These are phyloP conservation scores for Baryphthengus martii DNA, from an alignment of 2,113 vertebrate genomes.

Conservation along the genomic window DNA sequence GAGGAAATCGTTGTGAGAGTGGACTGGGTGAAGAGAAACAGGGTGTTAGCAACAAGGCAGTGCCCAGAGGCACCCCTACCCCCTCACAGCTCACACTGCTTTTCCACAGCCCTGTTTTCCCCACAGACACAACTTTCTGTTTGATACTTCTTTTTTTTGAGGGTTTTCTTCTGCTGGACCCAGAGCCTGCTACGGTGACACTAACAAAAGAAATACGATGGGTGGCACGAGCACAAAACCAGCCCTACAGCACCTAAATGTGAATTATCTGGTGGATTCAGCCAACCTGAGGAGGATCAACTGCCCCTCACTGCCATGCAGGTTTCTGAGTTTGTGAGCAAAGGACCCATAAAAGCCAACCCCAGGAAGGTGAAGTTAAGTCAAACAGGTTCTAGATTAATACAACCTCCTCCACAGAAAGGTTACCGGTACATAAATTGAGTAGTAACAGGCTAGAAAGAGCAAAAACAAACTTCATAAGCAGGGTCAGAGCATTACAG, in stretches of 20 bases:
- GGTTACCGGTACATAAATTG: background rate
- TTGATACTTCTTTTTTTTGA: background rate
- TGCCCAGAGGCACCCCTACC: background rate
- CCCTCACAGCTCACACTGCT: background rate
- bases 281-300: background rate
- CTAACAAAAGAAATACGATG: background rate
- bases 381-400: background rate
- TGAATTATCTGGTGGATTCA: fast-evolving
- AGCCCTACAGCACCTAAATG: background rate
- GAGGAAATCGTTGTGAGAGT: slow-evolving; percentile 97
- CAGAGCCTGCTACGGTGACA: background rate
- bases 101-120: background rate
- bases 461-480: fast-evolving
- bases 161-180: background rate
- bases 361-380: background rate
- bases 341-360: background rate
- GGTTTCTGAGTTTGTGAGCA: background rate
- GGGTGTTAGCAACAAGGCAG: background rate
- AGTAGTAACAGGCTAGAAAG: background rate
- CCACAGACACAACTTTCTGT: background rate
- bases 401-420: background rate
- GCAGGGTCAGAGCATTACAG: background rate
- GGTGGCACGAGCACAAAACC: background rate
- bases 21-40: slow-evolving; percentile 75
- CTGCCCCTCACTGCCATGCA: background rate